Evolutionary conservation across 2,888 invertebrate species (phyloP).

Genomic region (Petrophora chlorosata): DNA sequence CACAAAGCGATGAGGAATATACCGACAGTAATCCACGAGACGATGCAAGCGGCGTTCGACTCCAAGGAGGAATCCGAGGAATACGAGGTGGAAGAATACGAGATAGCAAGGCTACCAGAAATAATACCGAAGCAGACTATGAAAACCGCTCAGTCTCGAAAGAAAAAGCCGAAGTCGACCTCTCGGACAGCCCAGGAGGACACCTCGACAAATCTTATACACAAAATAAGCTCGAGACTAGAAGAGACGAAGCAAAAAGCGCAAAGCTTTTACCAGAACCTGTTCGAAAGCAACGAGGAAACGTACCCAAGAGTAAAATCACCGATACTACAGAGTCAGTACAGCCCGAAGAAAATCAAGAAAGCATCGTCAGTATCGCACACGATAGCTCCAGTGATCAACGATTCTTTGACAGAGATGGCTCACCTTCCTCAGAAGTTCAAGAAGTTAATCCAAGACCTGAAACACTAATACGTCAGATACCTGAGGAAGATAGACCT

Average conservation of each 20-base stretch:
- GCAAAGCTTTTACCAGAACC: slow-evolving; percentile 64
- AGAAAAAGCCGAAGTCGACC: slow-evolving; percentile 22
- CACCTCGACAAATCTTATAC: slow-evolving; percentile 30
- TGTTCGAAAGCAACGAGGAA: slow-evolving; percentile 68
- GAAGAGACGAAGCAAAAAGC: slow-evolving; percentile 71
- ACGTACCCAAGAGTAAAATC: slow-evolving; percentile 54
- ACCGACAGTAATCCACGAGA: slow-evolving; percentile 71
- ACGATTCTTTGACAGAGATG: slow-evolving; percentile 68
- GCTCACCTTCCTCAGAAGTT: slow-evolving; percentile 70
- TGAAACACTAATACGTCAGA: slow-evolving; percentile 56
- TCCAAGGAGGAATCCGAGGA: slow-evolving; percentile 51
- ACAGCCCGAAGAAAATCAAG: slow-evolving; percentile 61
- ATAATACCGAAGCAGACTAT: slow-evolving; percentile 41
- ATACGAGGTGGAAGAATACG: slow-evolving; percentile 52
- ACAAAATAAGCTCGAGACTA: slow-evolving; percentile 37
- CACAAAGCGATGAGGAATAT: slow-evolving; percentile 69
- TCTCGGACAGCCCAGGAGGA: slow-evolving; percentile 48
- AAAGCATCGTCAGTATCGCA: slow-evolving; percentile 63
- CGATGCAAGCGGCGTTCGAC: slow-evolving; percentile 68
- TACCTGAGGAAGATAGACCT: background rate
- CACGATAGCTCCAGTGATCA: slow-evolving; percentile 66
- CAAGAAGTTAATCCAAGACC: slow-evolving; percentile 67
- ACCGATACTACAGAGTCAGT: slow-evolving; percentile 50
- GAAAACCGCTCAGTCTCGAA: slow-evolving; percentile 17
- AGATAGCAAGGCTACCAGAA: slow-evolving; percentile 44